Percentiles rank a stretch among this genome's conserved stretches.
phyloP scores from a whole-genome alignment of 2,888 invertebrate genomes.

The Emmelina monodactyla region DNA sequence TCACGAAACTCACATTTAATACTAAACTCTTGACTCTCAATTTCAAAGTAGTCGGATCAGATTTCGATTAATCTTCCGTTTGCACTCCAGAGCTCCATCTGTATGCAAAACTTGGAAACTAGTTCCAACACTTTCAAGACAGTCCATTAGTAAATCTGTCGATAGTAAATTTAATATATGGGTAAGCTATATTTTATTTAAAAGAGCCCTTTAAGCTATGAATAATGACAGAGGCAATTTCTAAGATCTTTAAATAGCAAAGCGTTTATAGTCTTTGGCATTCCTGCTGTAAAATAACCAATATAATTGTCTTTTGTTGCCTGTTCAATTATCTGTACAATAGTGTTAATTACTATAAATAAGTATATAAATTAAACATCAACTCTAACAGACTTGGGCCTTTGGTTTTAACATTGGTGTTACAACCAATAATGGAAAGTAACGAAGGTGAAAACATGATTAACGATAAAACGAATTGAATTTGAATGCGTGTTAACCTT shows the following conservation, averaged over 20 bases:
- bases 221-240: too few relatives aligned
- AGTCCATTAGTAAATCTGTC: not conserved
- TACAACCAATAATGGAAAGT: too few relatives aligned
- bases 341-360: too few relatives aligned
- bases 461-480: not conserved
- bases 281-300: too few relatives aligned
- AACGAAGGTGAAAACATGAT: constrained; percentile 1
- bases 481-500: constrained; percentile 19
- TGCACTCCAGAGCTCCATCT: constrained; percentile 17
- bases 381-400: too few relatives aligned
- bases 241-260: too few relatives aligned
- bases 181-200: not conserved
- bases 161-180: not conserved
- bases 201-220: too few relatives aligned
- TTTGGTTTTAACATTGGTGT: too few relatives aligned
- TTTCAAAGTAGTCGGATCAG: constrained; percentile 17
- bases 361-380: too few relatives aligned
- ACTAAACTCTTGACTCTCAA: constrained; percentile 10
- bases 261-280: too few relatives aligned
- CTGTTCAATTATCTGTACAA: too few relatives aligned
- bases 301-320: too few relatives aligned
- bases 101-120: constrained; percentile 7
- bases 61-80: constrained; percentile 25
- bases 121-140: constrained; percentile 6
- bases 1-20: not conserved